These are phyloP conservation scores for Agelaius tricolor DNA, from an alignment of 2,113 vertebrate genomes.

Conservation along the genomic window DNA sequence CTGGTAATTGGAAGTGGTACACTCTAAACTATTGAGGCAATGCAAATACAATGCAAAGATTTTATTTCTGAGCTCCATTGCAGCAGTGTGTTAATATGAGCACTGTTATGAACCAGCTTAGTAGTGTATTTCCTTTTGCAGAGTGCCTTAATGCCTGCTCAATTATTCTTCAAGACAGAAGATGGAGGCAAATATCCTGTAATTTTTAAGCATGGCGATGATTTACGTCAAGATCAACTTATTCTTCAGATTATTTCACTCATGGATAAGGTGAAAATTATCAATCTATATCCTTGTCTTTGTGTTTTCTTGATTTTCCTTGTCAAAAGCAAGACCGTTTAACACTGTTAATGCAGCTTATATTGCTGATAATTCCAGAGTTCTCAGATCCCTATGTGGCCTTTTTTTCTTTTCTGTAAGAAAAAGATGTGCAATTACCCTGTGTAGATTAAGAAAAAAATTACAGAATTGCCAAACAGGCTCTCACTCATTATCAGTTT, in stretches of 20 bases:
- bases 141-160: conserved; percentile 98
- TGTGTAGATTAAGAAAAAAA: neutral
- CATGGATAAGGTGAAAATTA: conserved; percentile 91
- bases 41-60: neutral
- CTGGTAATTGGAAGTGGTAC: neutral
- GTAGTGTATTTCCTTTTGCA: conserved; percentile 49
- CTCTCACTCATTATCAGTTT: neutral
- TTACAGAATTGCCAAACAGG: neutral
- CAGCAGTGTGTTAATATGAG: neutral
- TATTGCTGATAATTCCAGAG: neutral
- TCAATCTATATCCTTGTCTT: rapidly evolving
- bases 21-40: neutral
- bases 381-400: neutral
- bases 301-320: neutral
- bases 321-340: neutral
- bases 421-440: neutral
- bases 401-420: neutral
- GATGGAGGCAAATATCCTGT: conserved; percentile 93
- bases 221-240: conserved; percentile 96
- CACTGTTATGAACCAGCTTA: neutral
- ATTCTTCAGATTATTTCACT: conserved; percentile 99
- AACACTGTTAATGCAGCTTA: neutral
- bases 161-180: conserved; percentile 95
- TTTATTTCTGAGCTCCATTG: neutral
- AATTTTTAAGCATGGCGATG: conserved; percentile 98